Conservation (phyloP, 2,797 vertebrate species). For the Melanotaenia pygmaea region DNA sequence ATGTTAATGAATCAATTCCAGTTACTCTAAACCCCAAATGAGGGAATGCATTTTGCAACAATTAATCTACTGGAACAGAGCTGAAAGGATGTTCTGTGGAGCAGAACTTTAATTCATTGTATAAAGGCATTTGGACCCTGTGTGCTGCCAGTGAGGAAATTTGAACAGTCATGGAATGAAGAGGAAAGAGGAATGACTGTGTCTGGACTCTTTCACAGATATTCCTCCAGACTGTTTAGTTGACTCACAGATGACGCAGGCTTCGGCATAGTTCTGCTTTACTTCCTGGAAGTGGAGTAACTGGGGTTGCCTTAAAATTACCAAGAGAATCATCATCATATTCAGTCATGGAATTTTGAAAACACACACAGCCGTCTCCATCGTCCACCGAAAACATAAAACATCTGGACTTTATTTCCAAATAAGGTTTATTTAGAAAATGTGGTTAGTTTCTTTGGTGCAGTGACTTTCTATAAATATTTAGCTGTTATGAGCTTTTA, state of each 20-base stretch:
- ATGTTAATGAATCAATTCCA: slow-evolving; percentile 20
- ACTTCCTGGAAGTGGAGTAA: slow-evolving; percentile 73
- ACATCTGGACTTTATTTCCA: slow-evolving; percentile 77
- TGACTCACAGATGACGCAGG: slow-evolving; percentile 81
- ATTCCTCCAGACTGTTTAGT: slow-evolving; percentile 73
- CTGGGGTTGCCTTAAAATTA: slow-evolving; percentile 71
- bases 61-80: slow-evolving; percentile 8
- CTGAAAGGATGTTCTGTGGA: slow-evolving; percentile 29
- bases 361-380: slow-evolving; percentile 57
- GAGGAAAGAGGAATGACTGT: slow-evolving; percentile 65
- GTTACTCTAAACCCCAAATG: background rate
- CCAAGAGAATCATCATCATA: slow-evolving; percentile 62
- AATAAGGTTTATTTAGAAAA: slow-evolving; percentile 74
- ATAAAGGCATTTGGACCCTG: slow-evolving; percentile 40
- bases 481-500: slow-evolving; percentile 64
- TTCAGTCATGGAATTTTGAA: slow-evolving; percentile 76
- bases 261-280: slow-evolving; percentile 62
- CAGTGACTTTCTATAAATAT: slow-evolving; percentile 72
- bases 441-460: slow-evolving; percentile 71
- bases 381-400: slow-evolving; percentile 48
- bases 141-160: slow-evolving; percentile 58
- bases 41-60: slow-evolving; percentile 4
- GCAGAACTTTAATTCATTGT: slow-evolving; percentile 19
- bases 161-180: slow-evolving; percentile 62
- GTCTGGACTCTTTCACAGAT: slow-evolving; percentile 76